Base-by-base conservation (phyloP, 2,113 vertebrate species). In the Heteronetta atricapilla region DNA sequence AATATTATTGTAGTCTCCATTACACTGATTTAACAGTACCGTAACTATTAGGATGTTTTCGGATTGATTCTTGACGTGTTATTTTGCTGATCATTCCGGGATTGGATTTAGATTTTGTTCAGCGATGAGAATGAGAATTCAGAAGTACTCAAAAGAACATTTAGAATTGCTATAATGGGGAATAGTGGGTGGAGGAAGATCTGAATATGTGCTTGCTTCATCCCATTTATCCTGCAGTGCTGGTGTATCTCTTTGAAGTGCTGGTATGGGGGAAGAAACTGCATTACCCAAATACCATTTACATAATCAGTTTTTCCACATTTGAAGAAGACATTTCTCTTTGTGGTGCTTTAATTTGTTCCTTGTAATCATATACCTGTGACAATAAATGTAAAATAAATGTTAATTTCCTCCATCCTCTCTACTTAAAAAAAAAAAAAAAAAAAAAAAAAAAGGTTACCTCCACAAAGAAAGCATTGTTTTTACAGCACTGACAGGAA, bases 261-360 rank as follows among this genome's bases (percentile, higher is more conserved):
- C 52, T 78, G 76, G 76, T 89, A 95, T 78, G 92, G 83, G 92
- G 90, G 90, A 94, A 93, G 88, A 93, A 91, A 83, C 60, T 82
- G 58, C 80, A 86, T 81, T 92, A 93, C 86, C 92, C 93, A 95
- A 96, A 95, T 92, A 96, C 48, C 86, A 96, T 96, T 97, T 95
- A 94, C 79, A 93, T 96, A 96, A 94, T 91, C 46, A 68, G 31
- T 58, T 95, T 94, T 89, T 88, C 58, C 80, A 86, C 76, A 72
- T 86, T 89, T 88, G 60, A 91, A 86, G 86, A 74, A 25, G 76
- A 83, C 46, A 48, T 48, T 88, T 81, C 68, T 74, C 68, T 52
- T 80, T 88, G 36, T 68, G 58, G 87, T 91, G 82, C 42, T 86
- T 93, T 83, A 92, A 75, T 68, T 82, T 69, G 42, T 60, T 87